Evolutionary conservation across 2,888 invertebrate genomes (phyloP).

Genomic region (Himalopsyche tibetana): DNA sequence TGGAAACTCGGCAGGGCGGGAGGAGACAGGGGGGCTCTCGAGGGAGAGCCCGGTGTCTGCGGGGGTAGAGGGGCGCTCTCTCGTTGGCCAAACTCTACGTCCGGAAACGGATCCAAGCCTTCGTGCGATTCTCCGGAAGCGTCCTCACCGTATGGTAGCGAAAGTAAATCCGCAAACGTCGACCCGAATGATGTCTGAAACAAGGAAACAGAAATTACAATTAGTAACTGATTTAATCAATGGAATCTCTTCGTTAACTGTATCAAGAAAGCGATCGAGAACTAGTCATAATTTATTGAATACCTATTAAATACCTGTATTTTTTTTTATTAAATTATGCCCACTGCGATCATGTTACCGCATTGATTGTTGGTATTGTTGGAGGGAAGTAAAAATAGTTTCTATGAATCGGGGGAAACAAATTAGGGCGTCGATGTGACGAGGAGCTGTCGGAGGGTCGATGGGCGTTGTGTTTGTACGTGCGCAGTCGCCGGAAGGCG

Average conservation of each 20-base stretch:
- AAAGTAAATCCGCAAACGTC: slow-evolving; percentile 87
- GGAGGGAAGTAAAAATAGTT: background rate
- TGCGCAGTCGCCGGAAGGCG: slow-evolving; percentile 40
- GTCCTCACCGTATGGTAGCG: slow-evolving; percentile 85
- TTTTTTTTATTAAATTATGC: no score
- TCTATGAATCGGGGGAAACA: slow-evolving; percentile 11
- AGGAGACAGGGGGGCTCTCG: slow-evolving; percentile 65
- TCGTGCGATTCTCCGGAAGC: slow-evolving; percentile 83
- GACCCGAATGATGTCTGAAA: slow-evolving; percentile 87
- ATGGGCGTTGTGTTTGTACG: slow-evolving; percentile 49
- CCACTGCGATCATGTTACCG: no score
- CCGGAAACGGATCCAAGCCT: slow-evolving; percentile 85
- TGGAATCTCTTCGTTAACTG: no score
- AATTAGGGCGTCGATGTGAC: slow-evolving; percentile 10
- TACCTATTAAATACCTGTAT: no score
- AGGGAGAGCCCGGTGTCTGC: slow-evolving; percentile 69
- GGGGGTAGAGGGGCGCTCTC: slow-evolving; percentile 72
- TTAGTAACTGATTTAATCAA: no score
- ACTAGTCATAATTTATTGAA: no score
- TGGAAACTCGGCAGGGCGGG: slow-evolving; percentile 90
- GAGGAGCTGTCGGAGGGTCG: slow-evolving; percentile 44
- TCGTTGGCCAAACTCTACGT: slow-evolving; percentile 76
- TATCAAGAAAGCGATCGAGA: no score
- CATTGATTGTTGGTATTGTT: background rate
- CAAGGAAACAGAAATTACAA: slow-evolving; percentile 57